These are phyloP conservation scores for Centruroides vittatus DNA, from an alignment of 1,140 invertebrate species.

Conservation along the genomic window DNA sequence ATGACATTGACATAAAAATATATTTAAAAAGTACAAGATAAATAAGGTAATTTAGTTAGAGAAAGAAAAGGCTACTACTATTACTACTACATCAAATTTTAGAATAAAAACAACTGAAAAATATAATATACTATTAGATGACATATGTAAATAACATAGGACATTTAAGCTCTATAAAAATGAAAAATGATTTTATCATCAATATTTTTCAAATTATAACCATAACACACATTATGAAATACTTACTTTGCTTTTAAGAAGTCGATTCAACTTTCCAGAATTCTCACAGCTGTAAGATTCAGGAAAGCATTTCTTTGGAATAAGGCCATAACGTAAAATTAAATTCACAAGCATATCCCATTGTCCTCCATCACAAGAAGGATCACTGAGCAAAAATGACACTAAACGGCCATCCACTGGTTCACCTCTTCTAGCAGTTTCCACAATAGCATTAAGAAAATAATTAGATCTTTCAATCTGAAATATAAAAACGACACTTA, in stretches of 20 bases:
- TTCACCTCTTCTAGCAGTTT: constrained; percentile 55
- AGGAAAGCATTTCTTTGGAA: constrained; percentile 74
- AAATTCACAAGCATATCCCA: constrained; percentile 84
- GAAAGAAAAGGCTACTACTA: too few species aligned
- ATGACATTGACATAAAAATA: too few species aligned
- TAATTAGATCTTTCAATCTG: constrained; percentile 71
- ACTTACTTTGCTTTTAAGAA: constrained; percentile 61
- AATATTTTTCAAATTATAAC: too few species aligned
- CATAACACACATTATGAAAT: too few species aligned
- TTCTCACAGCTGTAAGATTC: constrained; percentile 62
- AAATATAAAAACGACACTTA: constrained; percentile 16
- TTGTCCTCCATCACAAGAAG: constrained; percentile 71
- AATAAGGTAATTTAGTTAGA: too few species aligned
- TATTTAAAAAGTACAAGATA: too few species aligned
- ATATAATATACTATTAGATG: too few species aligned
- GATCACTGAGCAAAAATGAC: constrained; percentile 60
- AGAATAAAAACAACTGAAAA: too few species aligned
- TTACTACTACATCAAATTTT: too few species aligned
- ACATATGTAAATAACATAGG: too few species aligned
- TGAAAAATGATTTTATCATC: too few species aligned
- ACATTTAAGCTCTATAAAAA: too few species aligned
- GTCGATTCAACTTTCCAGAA: constrained; percentile 52
- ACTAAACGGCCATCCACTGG: constrained; percentile 57
- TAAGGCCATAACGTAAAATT: constrained; percentile 67
- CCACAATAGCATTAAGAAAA: constrained; percentile 65